Percentiles rank a stretch among this genome's conserved stretches.
Conservation (phyloP, 2,797 vertebrate species). For the Acropternis orthonyx region DNA sequence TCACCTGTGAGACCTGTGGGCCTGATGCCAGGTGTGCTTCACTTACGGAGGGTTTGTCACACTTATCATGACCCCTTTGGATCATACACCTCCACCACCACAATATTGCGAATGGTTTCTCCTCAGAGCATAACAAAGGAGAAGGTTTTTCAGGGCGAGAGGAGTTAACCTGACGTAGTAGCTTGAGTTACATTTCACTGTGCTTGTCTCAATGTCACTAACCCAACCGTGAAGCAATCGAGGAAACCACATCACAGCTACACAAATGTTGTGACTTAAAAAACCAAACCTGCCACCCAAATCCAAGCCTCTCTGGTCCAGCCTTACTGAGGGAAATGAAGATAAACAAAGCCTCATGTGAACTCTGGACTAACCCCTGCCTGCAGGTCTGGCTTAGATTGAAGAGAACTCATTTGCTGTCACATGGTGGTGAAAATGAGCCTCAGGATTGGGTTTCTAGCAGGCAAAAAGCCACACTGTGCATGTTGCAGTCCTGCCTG, state of each 20-base stretch:
- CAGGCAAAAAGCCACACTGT: background rate
- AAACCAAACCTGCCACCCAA: background rate
- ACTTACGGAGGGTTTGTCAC: background rate
- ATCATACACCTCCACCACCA: background rate
- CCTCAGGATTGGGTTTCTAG: background rate
- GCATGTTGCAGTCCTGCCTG: rapidly evolving
- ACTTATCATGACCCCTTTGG: background rate
- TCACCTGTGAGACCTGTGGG: background rate
- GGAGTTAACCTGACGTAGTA: background rate
- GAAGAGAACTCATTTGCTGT: background rate
- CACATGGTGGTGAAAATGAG: background rate
- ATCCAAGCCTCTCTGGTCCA: background rate
- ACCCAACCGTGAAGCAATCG: background rate
- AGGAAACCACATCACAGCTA: background rate
- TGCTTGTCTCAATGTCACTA: background rate
- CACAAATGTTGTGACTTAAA: background rate
- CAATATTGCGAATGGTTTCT: background rate
- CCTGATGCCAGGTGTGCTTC: rapidly evolving
- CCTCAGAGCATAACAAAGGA: background rate
- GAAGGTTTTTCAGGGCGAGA: background rate
- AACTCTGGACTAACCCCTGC: background rate
- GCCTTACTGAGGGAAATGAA: background rate
- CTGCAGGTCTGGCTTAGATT: background rate
- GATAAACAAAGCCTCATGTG: background rate
- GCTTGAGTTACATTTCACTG: background rate